Conservation (phyloP, 2,888 invertebrate species). For the Muscina levida region DNA sequence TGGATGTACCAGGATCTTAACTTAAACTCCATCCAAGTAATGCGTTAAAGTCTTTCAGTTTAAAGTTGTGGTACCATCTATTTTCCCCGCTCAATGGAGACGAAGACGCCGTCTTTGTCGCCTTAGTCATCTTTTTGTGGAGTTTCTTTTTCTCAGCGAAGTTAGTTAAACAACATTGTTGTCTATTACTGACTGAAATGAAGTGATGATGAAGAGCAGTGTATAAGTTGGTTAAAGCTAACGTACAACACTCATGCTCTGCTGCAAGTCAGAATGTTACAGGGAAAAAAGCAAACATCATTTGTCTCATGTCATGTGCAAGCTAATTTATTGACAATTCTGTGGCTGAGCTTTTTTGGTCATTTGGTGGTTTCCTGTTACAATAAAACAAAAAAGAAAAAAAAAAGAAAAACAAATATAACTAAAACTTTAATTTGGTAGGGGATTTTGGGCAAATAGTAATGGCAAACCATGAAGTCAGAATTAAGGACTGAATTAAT, state of each 20-base stretch:
- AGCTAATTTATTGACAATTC: slow-evolving; percentile 64
- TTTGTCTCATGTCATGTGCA: slow-evolving; percentile 65
- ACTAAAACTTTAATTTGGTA: slow-evolving; percentile 36
- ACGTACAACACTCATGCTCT: background rate
- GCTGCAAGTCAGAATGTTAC: background rate
- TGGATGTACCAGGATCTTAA: slow-evolving; percentile 66
- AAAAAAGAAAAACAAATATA: too few relatives aligned
- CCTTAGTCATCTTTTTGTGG: slow-evolving; percentile 18
- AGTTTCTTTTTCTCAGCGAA: slow-evolving; percentile 34
- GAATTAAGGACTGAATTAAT: too few relatives aligned
- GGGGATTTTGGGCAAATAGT: background rate
- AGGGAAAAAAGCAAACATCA: slow-evolving; percentile 57
- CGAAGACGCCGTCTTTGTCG: background rate
- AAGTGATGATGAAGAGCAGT: slow-evolving; percentile 8
- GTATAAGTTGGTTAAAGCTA: too few relatives aligned
- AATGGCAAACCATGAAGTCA: too few relatives aligned
- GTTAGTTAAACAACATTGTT: slow-evolving; percentile 54
- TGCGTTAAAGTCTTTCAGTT: slow-evolving; percentile 64
- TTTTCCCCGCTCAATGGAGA: background rate
- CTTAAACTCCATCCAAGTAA: slow-evolving; percentile 60
- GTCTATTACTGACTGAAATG: slow-evolving; percentile 45
- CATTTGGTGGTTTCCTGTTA: too few relatives aligned
- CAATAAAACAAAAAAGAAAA: too few relatives aligned
- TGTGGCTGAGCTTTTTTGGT: slow-evolving; percentile 36
- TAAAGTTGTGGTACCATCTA: slow-evolving; percentile 35